Evolutionary conservation across 2,113 vertebrate genomes (phyloP).

Genomic region (Lagenorhynchus albirostris): DNA sequence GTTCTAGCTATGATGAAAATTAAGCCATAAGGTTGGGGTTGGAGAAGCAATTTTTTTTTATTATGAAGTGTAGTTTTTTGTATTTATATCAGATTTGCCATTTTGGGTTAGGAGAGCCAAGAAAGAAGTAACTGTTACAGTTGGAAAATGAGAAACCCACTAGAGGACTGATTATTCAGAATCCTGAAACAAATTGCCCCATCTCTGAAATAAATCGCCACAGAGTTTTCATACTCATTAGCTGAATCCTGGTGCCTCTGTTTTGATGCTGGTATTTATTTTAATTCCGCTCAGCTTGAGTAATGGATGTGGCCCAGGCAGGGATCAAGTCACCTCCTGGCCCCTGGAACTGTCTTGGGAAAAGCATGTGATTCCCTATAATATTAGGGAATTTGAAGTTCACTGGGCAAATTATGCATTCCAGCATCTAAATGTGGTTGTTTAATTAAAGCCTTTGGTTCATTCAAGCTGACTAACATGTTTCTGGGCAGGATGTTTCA

Average conservation of each 20-base stretch:
- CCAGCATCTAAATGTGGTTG: conserved; percentile 33
- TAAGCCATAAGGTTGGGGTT: neutral
- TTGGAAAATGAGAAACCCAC: conserved; percentile 28
- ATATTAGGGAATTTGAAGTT: conserved; percentile 58
- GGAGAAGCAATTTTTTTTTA: neutral
- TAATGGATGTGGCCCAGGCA: neutral
- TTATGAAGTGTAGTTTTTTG: neutral
- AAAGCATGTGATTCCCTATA: conserved; percentile 6
- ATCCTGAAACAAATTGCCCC: neutral
- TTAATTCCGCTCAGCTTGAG: conserved; percentile 16
- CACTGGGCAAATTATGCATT: conserved; percentile 54
- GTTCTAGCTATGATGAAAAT: neutral
- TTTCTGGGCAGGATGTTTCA: conserved; percentile 44
- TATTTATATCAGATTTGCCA: neutral
- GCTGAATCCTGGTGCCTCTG: neutral
- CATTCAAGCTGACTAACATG: conserved; percentile 46
- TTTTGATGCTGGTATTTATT: conserved; percentile 9
- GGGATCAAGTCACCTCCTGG: neutral
- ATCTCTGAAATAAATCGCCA: neutral
- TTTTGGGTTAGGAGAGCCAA: neutral
- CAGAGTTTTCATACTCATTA: neutral
- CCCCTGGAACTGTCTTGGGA: neutral
- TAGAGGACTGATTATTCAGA: conserved; percentile 14
- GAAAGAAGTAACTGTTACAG: neutral
- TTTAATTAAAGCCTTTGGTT: conserved; percentile 69